Base-by-base conservation (phyloP, 2,113 vertebrate genomes). In the Rissa tridactyla region DNA sequence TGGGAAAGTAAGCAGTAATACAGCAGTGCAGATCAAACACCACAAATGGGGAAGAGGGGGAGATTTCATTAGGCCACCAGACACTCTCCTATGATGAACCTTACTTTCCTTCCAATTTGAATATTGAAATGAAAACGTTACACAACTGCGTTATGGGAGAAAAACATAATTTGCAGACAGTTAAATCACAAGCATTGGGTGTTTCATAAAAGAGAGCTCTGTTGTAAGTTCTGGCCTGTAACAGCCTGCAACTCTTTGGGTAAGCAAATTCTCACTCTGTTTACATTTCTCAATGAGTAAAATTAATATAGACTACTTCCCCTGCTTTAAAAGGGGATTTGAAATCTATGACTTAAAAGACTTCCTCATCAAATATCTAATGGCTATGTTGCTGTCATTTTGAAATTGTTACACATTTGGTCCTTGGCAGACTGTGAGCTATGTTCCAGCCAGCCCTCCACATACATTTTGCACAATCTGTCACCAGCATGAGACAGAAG, bases 381-480 rank as follows among this genome's bases (percentile, higher is more conserved):
- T 95, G 87, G 86, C 55, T 93, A 30, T 55, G 38, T 79, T 91
- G 71, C 87, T 96, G 91, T 96, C 87, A 92, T 95, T 96, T 91
- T 92, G 70, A 88, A 87, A 96, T 91, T 66, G 82, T 82, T 96
- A 95, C 92, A 90, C 91, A 82, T 96, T 96, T 95, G 82, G 82
- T 97, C 91, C 71, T 96, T 97, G 96, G 94, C 96, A 97, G 87
- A 51, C 75, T 95, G 75, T 80, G 87, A 96, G 94, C 71, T 88
- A 21, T 95, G 84, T 92, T 94, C 78, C 79, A 95, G 94, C 91
- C 92, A 97, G 89, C 68, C 94, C 91, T 93, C 90, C 87, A 90
- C 94, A 94, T 94, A 96, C 64, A 90, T 92, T 96, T 95, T 96
- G 76, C 84, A 96, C 91, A 97, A 95, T 96, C 95, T 97, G 96